These are phyloP conservation scores for Eulemur mongoz DNA, from an alignment of 2,797 vertebrate species.

Conservation along the genomic window DNA sequence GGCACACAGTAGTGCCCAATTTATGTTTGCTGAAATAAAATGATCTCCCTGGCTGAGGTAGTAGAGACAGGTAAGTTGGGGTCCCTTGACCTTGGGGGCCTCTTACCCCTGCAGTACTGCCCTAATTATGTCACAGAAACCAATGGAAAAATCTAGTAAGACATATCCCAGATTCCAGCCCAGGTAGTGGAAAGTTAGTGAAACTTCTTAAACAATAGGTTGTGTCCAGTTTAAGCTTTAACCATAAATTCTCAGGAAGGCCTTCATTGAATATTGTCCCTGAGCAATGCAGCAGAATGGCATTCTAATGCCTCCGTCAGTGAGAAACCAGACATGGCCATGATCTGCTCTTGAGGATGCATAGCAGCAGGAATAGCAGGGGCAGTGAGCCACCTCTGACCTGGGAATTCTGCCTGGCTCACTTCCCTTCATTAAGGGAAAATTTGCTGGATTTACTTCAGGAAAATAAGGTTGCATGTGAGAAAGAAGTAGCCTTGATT, in stretches of 20 bases:
- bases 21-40: conserved; percentile 20
- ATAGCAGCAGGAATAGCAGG: background rate
- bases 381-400: background rate
- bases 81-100: background rate
- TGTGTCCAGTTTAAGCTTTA: conserved; percentile 19
- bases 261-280: background rate
- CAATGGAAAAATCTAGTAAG: conserved; percentile 18
- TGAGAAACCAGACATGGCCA: conserved; percentile 11
- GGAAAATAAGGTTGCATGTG: background rate
- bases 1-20: background rate
- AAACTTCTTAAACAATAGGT: background rate
- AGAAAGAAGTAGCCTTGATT: background rate
- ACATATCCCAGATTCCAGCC: background rate
- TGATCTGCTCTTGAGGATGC: background rate
- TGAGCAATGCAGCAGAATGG: background rate
- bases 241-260: background rate
- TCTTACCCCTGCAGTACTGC: background rate
- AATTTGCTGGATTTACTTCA: background rate
- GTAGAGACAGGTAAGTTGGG: background rate
- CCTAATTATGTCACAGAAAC: background rate
- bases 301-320: background rate
- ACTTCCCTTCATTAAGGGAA: background rate
- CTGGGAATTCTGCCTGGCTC: background rate
- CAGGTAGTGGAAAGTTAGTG: background rate
- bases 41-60: background rate